These are phyloP conservation scores for Gracilinanus agilis DNA, from an alignment of 2,113 vertebrate species.

Conservation along the genomic window DNA sequence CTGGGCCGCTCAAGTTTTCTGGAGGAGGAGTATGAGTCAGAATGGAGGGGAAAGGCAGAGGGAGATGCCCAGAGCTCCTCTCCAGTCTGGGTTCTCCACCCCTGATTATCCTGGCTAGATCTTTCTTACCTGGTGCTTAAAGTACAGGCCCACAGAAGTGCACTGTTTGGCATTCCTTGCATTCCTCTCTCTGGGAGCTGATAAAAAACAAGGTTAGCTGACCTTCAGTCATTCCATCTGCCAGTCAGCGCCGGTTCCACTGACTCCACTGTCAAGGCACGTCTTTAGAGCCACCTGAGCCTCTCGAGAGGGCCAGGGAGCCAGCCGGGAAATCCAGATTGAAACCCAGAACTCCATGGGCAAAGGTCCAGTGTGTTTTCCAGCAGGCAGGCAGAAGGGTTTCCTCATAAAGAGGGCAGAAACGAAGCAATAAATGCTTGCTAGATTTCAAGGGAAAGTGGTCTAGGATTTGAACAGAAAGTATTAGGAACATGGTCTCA, in stretches of 20 bases:
- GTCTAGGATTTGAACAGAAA: neutral
- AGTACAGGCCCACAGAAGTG: conserved; percentile 28
- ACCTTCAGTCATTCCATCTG: neutral
- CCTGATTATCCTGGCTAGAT: conserved; percentile 14
- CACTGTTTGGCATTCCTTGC: conserved; percentile 70
- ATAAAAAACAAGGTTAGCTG: neutral
- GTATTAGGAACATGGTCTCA: neutral
- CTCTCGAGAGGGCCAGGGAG: neutral
- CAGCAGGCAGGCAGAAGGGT: neutral
- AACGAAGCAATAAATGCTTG: neutral
- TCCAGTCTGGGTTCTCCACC: neutral
- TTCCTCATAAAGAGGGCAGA: neutral
- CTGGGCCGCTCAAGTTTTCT: neutral
- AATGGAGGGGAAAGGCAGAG: neutral
- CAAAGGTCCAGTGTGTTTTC: neutral
- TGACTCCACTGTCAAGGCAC: neutral
- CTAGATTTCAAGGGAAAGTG: neutral
- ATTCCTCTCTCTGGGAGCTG: conserved; percentile 67
- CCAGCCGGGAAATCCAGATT: neutral
- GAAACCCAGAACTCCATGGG: neutral
- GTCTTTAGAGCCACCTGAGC: neutral
- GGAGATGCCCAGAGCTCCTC: neutral
- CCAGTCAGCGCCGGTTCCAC: neutral
- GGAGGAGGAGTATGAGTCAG: neutral
- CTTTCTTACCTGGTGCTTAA: conserved; percentile 66